Percentiles rank a stretch among this genome's conserved stretches.
Evolutionary conservation across 2,113 vertebrate species (phyloP).

Genomic region (Dipodomys ordii): DNA sequence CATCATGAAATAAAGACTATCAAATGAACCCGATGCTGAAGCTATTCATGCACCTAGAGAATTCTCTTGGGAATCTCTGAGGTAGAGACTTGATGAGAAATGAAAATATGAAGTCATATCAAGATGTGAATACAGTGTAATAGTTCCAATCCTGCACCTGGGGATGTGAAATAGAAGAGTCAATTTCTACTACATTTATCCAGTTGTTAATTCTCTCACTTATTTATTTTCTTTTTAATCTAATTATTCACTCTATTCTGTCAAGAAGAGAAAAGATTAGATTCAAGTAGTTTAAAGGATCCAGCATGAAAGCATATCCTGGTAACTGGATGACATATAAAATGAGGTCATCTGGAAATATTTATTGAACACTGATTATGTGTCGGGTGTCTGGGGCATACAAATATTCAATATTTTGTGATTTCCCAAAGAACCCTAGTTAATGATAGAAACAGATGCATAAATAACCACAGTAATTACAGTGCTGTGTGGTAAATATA

Average conservation of each 20-base stretch:
- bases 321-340: not conserved
- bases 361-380: conserved; percentile 22
- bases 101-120: not conserved
- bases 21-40: not conserved
- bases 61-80: not conserved
- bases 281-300: not conserved
- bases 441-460: conserved; percentile 63
- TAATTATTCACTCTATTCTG: conserved; percentile 15
- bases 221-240: conserved; percentile 30
- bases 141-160: not conserved
- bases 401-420: conserved; percentile 51
- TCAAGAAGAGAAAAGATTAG: not conserved
- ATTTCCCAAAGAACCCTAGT: conserved; percentile 1
- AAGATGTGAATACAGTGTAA: not conserved
- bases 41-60: not conserved
- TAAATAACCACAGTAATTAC: conserved; percentile 58
- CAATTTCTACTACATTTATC: not conserved
- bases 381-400: not conserved
- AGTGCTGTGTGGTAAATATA: not conserved
- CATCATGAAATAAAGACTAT: not conserved
- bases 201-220: not conserved
- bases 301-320: not conserved
- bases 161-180: not conserved
- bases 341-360: not conserved
- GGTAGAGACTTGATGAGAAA: not conserved